A percentile compares a stretch with the other conserved stretches of the same genome.
Conservation (phyloP, 2,113 vertebrate species). For the Delphinapterus leucas region DNA sequence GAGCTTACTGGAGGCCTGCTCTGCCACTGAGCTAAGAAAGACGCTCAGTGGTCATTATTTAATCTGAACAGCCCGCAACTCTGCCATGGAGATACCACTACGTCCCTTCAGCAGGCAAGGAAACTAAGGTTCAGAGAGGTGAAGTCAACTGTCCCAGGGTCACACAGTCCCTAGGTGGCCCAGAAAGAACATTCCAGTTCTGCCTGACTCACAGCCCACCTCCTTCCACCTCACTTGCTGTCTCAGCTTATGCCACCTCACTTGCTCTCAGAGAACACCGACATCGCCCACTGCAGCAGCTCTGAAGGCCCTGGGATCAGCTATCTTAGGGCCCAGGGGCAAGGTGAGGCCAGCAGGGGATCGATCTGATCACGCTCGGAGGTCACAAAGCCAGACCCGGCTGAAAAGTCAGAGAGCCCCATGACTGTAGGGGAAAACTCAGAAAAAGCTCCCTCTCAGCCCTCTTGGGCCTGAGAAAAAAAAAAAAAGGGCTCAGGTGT, state of each 20-base stretch:
- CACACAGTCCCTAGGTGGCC: background rate
- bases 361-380: rapidly evolving
- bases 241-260: background rate
- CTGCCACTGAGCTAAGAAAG: background rate
- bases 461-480: background rate
- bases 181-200: background rate
- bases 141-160: background rate
- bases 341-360: background rate
- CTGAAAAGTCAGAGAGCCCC: background rate
- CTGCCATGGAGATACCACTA: background rate
- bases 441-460: background rate
- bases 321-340: background rate
- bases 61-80: background rate
- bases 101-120: background rate
- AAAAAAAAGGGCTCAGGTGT: background rate
- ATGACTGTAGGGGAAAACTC: background rate
- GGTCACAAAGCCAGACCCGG: rapidly evolving
- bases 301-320: background rate
- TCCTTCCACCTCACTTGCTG: background rate
- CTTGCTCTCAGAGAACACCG: background rate
- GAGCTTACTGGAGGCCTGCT: background rate
- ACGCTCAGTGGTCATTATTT: rapidly evolving
- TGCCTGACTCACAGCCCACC: background rate
- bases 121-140: background rate
- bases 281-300: rapidly evolving